These are phyloP conservation scores for Lethenteron reissneri DNA, from an alignment of 2,113 vertebrate species.

Conservation along the genomic window DNA sequence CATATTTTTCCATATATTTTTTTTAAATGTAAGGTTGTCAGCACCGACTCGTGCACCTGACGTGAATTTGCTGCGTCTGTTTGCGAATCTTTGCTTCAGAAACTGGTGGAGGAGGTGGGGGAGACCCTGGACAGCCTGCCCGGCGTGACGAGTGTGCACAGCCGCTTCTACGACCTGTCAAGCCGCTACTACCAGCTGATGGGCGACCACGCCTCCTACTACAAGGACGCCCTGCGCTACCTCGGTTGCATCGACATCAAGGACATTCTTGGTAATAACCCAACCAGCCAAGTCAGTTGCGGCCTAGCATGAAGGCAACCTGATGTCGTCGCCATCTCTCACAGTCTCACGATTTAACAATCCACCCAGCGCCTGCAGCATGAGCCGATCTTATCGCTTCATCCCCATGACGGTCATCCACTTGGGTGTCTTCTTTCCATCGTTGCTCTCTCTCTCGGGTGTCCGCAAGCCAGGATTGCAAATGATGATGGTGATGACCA, in stretches of 20 bases:
- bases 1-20: too few species aligned
- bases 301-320: too few species aligned
- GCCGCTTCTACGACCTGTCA: conserved; percentile 85
- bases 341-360: too few species aligned
- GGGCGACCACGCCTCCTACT: conserved; percentile 73
- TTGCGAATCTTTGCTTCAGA: conserved; percentile 22
- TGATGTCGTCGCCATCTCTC: too few species aligned
- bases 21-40: too few species aligned
- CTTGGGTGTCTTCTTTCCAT: neutral
- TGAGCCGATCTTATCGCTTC: too few species aligned
- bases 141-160: conserved; percentile 74
- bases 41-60: too few species aligned
- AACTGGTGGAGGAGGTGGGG: conserved; percentile 73
- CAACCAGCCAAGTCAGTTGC: too few species aligned
- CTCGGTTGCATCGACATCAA: conserved; percentile 77
- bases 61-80: too few species aligned
- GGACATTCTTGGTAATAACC: conserved; percentile 46
- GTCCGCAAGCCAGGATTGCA: neutral
- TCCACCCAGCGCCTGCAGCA: too few species aligned
- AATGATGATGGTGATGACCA: neutral
- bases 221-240: conserved; percentile 74
- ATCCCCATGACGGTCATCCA: too few species aligned
- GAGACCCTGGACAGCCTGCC: conserved; percentile 62
- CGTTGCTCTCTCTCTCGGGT: neutral
- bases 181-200: conserved; percentile 92